A percentile compares a stretch with the other conserved stretches of the same genome.
These are phyloP conservation scores for Caenorhabditis sp. DNA, from an alignment of 2,888 invertebrate species.

Conservation along the genomic window DNA sequence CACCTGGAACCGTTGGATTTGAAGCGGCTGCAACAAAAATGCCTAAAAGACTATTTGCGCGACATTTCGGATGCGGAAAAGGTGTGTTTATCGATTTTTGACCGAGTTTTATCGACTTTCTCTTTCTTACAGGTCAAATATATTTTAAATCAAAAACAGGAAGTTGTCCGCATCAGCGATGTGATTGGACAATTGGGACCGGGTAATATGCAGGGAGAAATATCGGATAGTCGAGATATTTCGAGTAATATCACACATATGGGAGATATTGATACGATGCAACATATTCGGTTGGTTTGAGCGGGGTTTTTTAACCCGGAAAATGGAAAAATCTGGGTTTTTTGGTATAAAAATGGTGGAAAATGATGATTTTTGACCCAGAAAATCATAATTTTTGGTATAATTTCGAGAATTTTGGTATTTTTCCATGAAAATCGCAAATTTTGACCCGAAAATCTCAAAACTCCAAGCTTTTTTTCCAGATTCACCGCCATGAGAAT, in stretches of 20 bases:
- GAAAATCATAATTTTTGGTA: background rate
- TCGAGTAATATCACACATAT: slow-evolving; percentile 63
- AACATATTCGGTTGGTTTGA: slow-evolving; percentile 47
- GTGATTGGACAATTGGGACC: slow-evolving; percentile 56
- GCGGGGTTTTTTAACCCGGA: background rate
- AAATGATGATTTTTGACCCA: background rate
- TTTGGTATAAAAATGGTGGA: too few relatives aligned
- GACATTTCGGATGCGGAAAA: slow-evolving; percentile 69
- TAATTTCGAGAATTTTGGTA: background rate
- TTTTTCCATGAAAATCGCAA: too few relatives aligned
- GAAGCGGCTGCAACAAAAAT: slow-evolving; percentile 68
- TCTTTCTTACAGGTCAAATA: slow-evolving; percentile 62
- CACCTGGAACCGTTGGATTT: slow-evolving; percentile 69
- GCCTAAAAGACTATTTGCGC: slow-evolving; percentile 66
- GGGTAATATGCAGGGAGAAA: slow-evolving; percentile 37
- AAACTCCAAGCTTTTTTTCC: too few relatives aligned
- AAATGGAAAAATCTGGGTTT: slow-evolving; percentile 13
- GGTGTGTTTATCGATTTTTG: slow-evolving; percentile 10
- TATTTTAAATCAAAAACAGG: slow-evolving; percentile 57
- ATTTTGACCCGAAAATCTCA: too few relatives aligned
- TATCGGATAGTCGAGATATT: slow-evolving; percentile 46
- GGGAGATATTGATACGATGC: slow-evolving; percentile 68
- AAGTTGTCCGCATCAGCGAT: slow-evolving; percentile 60
- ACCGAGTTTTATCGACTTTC: background rate
- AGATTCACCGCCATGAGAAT: slow-evolving; percentile 69